A percentile compares a stretch with the other conserved stretches of the same genome.
phyloP scores from a whole-genome alignment of 2,888 invertebrate species.

The Helobdella robusta region DNA sequence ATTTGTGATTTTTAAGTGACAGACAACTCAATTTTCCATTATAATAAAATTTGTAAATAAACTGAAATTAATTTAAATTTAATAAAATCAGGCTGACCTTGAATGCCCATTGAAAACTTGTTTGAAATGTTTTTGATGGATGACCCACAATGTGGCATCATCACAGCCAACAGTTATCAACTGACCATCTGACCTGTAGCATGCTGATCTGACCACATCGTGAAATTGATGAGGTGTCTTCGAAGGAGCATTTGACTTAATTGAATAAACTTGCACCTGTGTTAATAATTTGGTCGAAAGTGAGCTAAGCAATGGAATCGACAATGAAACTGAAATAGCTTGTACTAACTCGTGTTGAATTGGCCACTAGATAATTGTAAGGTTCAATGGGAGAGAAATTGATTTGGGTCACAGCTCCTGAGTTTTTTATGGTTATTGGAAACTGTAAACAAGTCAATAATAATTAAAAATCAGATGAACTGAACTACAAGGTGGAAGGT shows the following conservation, averaged over 20 bases:
- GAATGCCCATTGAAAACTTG: conserved; percentile 63
- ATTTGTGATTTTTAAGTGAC: too few species aligned
- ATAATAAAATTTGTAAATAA: too few species aligned
- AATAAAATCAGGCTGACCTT: conserved; percentile 37
- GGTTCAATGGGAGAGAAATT: conserved; percentile 82
- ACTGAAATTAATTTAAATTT: not conserved
- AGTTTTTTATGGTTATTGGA: conserved; percentile 80
- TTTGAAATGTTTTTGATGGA: conserved; percentile 75
- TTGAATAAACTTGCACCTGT: conserved; percentile 44
- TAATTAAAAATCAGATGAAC: too few species aligned
- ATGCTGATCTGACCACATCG: conserved; percentile 47
- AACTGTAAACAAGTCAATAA: conserved; percentile 58
- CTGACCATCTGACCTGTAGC: conserved; percentile 48
- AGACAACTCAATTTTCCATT: too few species aligned
- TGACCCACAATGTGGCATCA: conserved; percentile 73
- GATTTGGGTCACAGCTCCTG: conserved; percentile 79
- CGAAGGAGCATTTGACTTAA: conserved; percentile 39
- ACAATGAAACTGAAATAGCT: not conserved
- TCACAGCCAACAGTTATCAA: conserved; percentile 71
- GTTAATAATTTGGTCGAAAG: not conserved
- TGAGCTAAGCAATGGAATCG: not conserved
- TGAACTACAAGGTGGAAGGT: too few species aligned
- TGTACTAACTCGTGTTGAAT: conserved; percentile 68
- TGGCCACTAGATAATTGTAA: conserved; percentile 81
- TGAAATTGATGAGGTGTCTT: conserved; percentile 47